Evolutionary conservation across 2,888 invertebrate genomes (phyloP), one percentile per base, ranked within the genome.

Genomic region (Thereva nobilitata): DNA sequence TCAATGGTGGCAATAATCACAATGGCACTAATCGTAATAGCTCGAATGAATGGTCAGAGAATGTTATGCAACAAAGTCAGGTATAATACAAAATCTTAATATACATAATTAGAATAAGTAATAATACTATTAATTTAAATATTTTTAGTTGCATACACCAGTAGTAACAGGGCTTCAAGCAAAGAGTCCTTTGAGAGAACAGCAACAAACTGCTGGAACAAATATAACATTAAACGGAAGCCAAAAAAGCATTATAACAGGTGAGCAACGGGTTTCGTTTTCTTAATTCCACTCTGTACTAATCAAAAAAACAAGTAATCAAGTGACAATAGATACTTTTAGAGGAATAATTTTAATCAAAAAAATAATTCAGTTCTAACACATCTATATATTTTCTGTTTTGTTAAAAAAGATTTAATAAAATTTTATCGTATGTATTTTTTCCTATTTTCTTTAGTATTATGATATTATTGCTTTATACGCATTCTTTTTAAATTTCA

Each of bases 161-260:
- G 71, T 71, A 56, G 72, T 73, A 6, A 67, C 69, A 5, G 71
- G 70, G 38, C 67, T 70, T 66, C 72, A 70, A 67, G 72, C 73
- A 65, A 84, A 83, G 74, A 81, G 82, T 40, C 83, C 83, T 0
- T 73, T 83, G 57, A 80, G 83, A 57, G 84, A 83, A 74, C 83
- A 83, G 70, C 77, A 78, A 70, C 75, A 76, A 72, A 68, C 72
- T 55, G 69, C 72, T 70, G 71, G 72, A 67, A 61, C 72, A 69
- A 71, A 76, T 74, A 67, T 74, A 67, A 64, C 34, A 64, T 10
- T 72, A 7, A 72, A 71, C 66, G 70, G 70, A 35, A 69, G 68
- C 35, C 71, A 70, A 65, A 72, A 71, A 63, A 68, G 70, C 50
- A 44, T 72, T 55, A 71, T 72, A 37, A 68, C 72, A 70, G 73